Base-by-base conservation (phyloP, 1,140 invertebrate species). In the Drosophila miranda region DNA sequence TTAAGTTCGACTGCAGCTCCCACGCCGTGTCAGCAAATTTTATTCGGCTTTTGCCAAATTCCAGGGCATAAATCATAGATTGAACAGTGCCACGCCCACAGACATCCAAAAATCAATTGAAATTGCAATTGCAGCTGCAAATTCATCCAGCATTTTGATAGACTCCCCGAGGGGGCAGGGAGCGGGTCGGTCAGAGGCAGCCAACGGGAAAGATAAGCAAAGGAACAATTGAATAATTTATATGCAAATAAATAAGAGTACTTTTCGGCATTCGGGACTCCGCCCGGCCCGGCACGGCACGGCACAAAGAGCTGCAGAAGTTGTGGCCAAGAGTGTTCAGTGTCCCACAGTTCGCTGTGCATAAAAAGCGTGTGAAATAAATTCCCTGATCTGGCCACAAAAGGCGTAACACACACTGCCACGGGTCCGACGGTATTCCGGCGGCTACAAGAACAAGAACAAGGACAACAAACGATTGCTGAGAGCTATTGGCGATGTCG, bases 161-260 rank as follows among this genome's bases (percentile, higher is more conserved):
- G 79, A 83, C 78, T 81, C 78, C 46, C 68, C 52, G 4, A 38
- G 57, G 50, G 56, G 28, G 28, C 28, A 28, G 28, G 28, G 6
- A 8, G 7, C 0, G 28, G 28, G 7, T 30, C 28, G 55, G 41
- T 44, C 49, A 48, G n/a, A 51, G 48, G 41, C 60, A 77, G 78
- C 59, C 78, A 78, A 62, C 74, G 59, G 70, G 75, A 78, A 82
- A 82, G 79, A 82, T 82, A 82, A 83, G 70, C 63, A 49, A 71
- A 68, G 66, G 79, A 83, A 84, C 80, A 84, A 84, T 84, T 84
- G 75, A 84, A 84, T 84, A 84, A 84, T 84, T 84, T 84, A 84
- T 84, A 84, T 84, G 80, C 80, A 84, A 84, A 84, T 84, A 84
- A 84, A 84, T 84, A 84, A 84, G 76, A 84, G 80, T 79, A 84